Percentiles rank a stretch among this genome's conserved stretches.
These are phyloP conservation scores for Crambe crambe DNA, from an alignment of 37 sponge, comb jelly and placozoan genomes.

Conservation along the genomic window DNA sequence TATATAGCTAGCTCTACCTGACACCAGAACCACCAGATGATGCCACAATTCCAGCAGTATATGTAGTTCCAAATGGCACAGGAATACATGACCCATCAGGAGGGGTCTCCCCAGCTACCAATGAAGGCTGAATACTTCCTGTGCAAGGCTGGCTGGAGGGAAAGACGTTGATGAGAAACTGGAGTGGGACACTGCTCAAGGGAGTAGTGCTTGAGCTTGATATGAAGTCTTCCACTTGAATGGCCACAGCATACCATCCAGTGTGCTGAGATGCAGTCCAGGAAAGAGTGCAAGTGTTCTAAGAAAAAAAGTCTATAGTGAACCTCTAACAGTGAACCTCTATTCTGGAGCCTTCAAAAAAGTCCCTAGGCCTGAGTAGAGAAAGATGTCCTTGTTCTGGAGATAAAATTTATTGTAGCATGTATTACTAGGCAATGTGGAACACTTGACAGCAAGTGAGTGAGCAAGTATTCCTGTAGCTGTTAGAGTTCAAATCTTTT, in stretches of 20 bases:
- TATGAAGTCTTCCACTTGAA: slow-evolving; percentile 51
- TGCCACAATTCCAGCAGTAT: slow-evolving; percentile 15
- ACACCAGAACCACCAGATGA: neutral
- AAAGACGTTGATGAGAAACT: slow-evolving; percentile 44
- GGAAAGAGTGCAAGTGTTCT: slow-evolving; percentile 9
- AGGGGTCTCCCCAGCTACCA: slow-evolving; percentile 14
- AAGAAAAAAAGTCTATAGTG: too few species aligned
- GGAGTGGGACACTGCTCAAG: slow-evolving; percentile 53
- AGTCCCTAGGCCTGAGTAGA: too few species aligned
- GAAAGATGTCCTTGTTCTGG: too few species aligned
- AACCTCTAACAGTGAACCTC: too few species aligned
- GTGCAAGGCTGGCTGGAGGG: slow-evolving; percentile 5
- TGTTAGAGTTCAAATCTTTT: too few species aligned
- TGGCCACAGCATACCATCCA: slow-evolving; percentile 44
- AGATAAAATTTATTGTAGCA: too few species aligned
- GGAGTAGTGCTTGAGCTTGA: neutral
- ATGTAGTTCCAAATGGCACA: slow-evolving; percentile 26
- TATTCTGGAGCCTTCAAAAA: too few species aligned
- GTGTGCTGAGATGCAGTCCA: slow-evolving; percentile 10
- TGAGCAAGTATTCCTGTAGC: too few species aligned
- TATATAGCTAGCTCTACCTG: too few species aligned
- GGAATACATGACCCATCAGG: slow-evolving; percentile 33
- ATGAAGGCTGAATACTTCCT: neutral
- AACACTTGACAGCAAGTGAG: too few species aligned
- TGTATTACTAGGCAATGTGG: too few species aligned